Evolutionary conservation across 2,797 vertebrate species (phyloP), one percentile per base, ranked within the genome.

Genomic region (Hydrolagus colliei): DNA sequence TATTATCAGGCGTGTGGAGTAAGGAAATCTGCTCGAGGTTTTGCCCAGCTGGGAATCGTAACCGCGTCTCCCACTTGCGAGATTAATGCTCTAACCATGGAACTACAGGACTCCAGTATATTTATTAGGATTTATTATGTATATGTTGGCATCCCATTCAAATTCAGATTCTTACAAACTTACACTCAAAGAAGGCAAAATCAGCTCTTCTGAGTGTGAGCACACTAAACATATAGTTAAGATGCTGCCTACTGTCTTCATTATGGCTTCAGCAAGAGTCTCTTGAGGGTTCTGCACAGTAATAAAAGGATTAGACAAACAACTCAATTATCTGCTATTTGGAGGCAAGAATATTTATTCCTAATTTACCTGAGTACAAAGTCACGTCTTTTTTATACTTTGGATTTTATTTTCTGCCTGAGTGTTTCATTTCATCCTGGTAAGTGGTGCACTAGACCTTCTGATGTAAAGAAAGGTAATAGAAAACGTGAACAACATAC

Each of bases 351-450:
- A 52, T 84, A 71, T 71, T 84, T 84, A 84, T 71, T 76, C 71
- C 65, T 35, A 67, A 84, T 71, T 10, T 71, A 71, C 52, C 79
- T 71, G 68, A 82, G 67, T 68, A 82, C 20, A 63, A 67, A 67
- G 78, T 32, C 78, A 80, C 32, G 9, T 82, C 63, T 3, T 84
- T 80, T 68, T 84, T 52, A 71, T 68, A 41, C 27, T 84, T 68
- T 84, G 35, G 16, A 68, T 84, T 84, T 71, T 67, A 71, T 68
- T 84, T 84, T 84, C 65, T 84, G 65, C 14, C 65, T 52, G 65
- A 84, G 35, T 52, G 79, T 84, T 84, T 84, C 65, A 84, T 71
- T 71, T 84, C 14, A 32, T 71, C 32, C 22, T 67, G 62, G 68
- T 71, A 71, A 71, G n/a, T 84, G 79, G n/a, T 80, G 32, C 12